These are phyloP conservation scores for Deilephila elpenor DNA, from an alignment of 2,888 invertebrate species.

Conservation along the genomic window DNA sequence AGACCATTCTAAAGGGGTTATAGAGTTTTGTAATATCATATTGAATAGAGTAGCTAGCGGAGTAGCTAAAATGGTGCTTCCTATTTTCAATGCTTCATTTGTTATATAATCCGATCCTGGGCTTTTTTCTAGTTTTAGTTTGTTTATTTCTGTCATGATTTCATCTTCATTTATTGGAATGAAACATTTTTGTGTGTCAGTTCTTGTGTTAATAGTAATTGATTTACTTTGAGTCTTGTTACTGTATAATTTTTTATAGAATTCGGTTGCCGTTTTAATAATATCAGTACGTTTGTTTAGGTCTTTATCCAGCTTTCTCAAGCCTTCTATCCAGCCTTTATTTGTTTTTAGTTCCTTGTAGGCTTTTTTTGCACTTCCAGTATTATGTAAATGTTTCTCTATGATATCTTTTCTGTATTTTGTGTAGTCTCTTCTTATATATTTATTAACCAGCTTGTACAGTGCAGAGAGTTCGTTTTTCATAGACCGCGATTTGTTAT, in stretches of 20 bases:
- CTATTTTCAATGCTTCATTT: constrained; percentile 34
- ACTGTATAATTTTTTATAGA: constrained; percentile 37
- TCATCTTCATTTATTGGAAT: constrained; percentile 29
- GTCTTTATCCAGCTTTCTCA: constrained; percentile 31
- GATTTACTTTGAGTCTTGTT: neutral
- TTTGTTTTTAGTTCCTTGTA: constrained; percentile 35
- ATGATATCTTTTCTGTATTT: constrained; percentile 28
- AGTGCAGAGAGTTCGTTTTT: constrained; percentile 36
- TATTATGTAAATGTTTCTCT: constrained; percentile 31
- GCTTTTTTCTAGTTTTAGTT: constrained; percentile 31
- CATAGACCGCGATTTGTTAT: constrained; percentile 34
- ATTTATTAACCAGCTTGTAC: constrained; percentile 34
- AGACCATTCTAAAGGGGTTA: constrained; percentile 32
- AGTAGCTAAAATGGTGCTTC: neutral
- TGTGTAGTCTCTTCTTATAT: constrained; percentile 31
- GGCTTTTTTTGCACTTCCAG: constrained; percentile 32
- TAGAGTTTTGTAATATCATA: constrained; percentile 6
- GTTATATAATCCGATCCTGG: constrained; percentile 33
- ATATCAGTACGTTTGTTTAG: constrained; percentile 34
- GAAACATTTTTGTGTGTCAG: neutral
- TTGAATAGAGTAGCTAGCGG: constrained; percentile 35
- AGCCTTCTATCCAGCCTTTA: constrained; percentile 36
- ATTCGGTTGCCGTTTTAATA: constrained; percentile 37
- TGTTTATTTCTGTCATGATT: constrained; percentile 34
- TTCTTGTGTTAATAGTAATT: too few relatives aligned